Conservation (phyloP, 2,888 invertebrate genomes). For the Thecocarcelia acutangulata region DNA sequence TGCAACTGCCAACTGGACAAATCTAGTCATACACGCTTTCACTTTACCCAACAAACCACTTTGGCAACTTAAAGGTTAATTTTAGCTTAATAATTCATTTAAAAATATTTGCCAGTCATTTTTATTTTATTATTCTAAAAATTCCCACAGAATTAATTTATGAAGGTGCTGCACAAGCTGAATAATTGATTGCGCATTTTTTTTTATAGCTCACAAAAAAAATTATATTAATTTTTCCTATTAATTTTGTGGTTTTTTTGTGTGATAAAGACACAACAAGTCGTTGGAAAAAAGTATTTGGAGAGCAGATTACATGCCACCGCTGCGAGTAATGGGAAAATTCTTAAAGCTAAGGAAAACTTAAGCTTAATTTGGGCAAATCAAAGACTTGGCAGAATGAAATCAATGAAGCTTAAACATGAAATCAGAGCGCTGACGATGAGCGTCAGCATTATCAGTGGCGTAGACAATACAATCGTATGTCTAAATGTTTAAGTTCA, state of each 20-base stretch:
- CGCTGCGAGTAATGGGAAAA: constrained; percentile 46
- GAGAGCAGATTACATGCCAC: too few species aligned
- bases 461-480: constrained; percentile 6
- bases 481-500: constrained; percentile 60
- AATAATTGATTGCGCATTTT: constrained; percentile 46
- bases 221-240: constrained; percentile 6
- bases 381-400: constrained; percentile 1
- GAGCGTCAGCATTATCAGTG: constrained; percentile 5
- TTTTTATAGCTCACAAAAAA: constrained; percentile 2
- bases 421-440: constrained; percentile 29
- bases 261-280: neutral
- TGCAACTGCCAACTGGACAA: too few species aligned
- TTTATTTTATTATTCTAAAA: neutral
- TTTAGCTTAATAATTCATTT: neutral
- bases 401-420: constrained; percentile 68
- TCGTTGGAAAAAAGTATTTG: neutral
- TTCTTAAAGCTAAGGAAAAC: neutral
- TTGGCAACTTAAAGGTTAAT: neutral
- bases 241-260: constrained; percentile 31
- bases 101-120: constrained; percentile 28
- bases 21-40: too few species aligned
- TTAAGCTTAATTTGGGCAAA: neutral
- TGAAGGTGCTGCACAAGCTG: constrained; percentile 1
- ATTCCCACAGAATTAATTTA: constrained; percentile 38
- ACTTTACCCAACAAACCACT: neutral